Base-by-base conservation (phyloP, 2,888 invertebrate species). In the Tinea pellionella region DNA sequence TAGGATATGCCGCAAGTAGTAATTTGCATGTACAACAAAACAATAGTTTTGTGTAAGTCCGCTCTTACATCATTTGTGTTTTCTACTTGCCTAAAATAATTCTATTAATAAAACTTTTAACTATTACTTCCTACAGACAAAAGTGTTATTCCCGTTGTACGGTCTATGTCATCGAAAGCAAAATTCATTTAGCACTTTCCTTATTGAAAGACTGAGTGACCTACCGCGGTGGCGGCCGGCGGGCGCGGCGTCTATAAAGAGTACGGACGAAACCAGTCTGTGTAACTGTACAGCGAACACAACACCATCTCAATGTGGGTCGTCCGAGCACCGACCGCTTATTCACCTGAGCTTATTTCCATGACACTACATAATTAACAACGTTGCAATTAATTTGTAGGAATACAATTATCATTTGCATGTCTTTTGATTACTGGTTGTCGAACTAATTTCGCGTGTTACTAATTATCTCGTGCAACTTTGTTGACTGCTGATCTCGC, bases 121-220 rank as follows among this genome's bases (percentile, higher is more conserved):
- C 75, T 79, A 77, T 81, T 80, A 83, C 84, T 86, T 87, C 86
- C 86, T 80, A 78, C 47, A 19, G 60, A 53, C 19, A 59, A 59
- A 18, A 47, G 60, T 62, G 59, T 43, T 29, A 47, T 47, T 58
- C 29, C 16, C 42, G 56, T 59, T 30, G 42, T 37, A 59, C 16
- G 24, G 57, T 13, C 43, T 42, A 72, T 70, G 69, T 69, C 74
- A 75, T 75, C 72, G 85, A 85, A 86, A 86, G 82, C 82, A 86
- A 86, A 86, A 84, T 83, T 79, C 77, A 77, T 72, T 73, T 75
- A 78, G 80, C 80, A 83, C 84, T 87, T 86, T 87, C 86, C 75
- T 82, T 47, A 47, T 47, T 47, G 30, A 59, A 42, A 57, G 53
- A 53, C 24, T 75, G 64, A 67, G 66, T 79, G 82, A 80, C 81